Evolutionary conservation across 2,888 invertebrate genomes (phyloP).

Genomic region (Geophilus truncorum): DNA sequence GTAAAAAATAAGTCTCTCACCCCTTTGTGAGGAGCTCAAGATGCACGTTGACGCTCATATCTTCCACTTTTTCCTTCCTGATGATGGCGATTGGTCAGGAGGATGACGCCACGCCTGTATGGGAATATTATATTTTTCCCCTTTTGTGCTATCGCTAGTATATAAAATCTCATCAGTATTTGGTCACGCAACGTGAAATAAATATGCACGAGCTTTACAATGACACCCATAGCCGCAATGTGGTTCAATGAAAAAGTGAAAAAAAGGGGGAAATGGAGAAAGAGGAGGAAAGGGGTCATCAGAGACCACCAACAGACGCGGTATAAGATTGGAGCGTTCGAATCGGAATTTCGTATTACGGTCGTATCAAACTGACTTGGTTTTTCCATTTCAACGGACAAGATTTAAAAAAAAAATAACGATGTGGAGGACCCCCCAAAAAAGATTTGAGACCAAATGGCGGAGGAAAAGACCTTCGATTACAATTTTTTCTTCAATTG

Average conservation of each 20-base stretch:
- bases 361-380: conserved; percentile 5
- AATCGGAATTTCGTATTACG: conserved; percentile 5
- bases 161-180: conserved; percentile 13
- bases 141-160: background rate
- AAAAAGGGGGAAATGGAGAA: conserved; percentile 6
- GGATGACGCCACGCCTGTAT: background rate
- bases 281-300: conserved; percentile 9
- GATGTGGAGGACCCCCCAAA: background rate
- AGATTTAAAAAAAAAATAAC: background rate
- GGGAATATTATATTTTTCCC: conserved; percentile 12
- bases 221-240: background rate
- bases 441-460: background rate
- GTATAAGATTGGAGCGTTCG: conserved; percentile 10
- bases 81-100: background rate
- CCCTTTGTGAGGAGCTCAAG: background rate
- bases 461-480: background rate
- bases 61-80: conserved; percentile 1
- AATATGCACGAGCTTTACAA: conserved; percentile 17
- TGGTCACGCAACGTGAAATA: conserved; percentile 15
- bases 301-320: conserved; percentile 9
- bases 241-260: conserved; percentile 1
- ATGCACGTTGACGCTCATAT: background rate
- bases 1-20: background rate
- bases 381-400: background rate
- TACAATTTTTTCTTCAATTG: background rate